A percentile compares a stretch with the other conserved stretches of the same genome.
Conservation (phyloP, 2,888 invertebrate species). For the Acanthococcus lagerstroemiae region DNA sequence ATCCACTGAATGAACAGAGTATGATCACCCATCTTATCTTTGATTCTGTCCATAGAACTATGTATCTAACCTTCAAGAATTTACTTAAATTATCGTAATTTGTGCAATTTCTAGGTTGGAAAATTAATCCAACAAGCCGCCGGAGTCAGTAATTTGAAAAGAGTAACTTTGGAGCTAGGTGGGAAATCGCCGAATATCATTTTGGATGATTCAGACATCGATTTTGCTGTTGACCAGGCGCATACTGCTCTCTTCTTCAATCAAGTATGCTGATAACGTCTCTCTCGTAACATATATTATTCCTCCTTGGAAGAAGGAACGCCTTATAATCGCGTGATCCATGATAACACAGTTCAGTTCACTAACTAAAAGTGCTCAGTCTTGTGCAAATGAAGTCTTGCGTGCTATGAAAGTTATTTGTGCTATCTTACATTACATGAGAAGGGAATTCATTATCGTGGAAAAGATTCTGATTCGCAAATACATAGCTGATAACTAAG, state of each 20-base stretch:
- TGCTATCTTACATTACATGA: too few relatives aligned
- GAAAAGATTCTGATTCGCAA: too few relatives aligned
- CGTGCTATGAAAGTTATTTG: too few relatives aligned
- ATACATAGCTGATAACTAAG: too few relatives aligned
- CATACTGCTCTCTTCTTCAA: slow-evolving; percentile 36
- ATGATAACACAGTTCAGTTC: too few relatives aligned
- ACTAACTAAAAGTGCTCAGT: too few relatives aligned
- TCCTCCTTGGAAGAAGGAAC: neutral
- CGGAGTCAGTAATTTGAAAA: slow-evolving; percentile 66
- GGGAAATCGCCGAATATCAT: slow-evolving; percentile 82
- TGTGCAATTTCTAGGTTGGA: slow-evolving; percentile 42
- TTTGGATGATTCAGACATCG: slow-evolving; percentile 69
- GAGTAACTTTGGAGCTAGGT: slow-evolving; percentile 73
- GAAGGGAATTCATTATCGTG: too few relatives aligned
- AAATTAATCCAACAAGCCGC: slow-evolving; percentile 52
- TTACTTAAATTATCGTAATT: neutral
- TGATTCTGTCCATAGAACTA: too few relatives aligned
- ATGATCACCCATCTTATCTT: too few relatives aligned
- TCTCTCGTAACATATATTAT: neutral
- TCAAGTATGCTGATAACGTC: slow-evolving; percentile 32
- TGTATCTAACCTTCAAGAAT: neutral
- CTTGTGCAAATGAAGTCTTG: too few relatives aligned
- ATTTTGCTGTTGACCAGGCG: slow-evolving; percentile 39
- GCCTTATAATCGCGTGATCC: too few relatives aligned
- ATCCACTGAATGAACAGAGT: too few relatives aligned